A percentile compares a stretch with the other conserved stretches of the same genome.
phyloP scores from a whole-genome alignment of 2,113 vertebrate species.

The Thomomys bottae region DNA sequence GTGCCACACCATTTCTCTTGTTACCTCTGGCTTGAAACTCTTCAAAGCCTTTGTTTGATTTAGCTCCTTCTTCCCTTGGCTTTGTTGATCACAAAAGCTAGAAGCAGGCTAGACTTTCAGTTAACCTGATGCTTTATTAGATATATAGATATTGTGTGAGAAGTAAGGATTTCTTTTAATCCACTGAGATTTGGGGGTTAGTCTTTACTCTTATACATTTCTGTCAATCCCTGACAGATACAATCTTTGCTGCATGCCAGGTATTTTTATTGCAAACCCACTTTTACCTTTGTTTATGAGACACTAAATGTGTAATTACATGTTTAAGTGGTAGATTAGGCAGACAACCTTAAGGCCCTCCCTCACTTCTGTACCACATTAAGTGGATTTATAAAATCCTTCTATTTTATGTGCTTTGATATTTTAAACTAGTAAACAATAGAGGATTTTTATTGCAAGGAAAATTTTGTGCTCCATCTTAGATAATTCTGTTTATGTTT shows the following conservation, averaged over 20 bases:
- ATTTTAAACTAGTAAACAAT: conserved; percentile 37
- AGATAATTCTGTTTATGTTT: conserved; percentile 62
- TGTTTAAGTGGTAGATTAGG: conserved; percentile 29
- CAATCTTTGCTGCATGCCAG: not conserved
- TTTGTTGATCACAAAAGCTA: not conserved
- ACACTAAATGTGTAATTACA: conserved; percentile 37
- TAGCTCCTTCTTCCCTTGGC: not conserved
- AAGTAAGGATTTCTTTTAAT: conserved; percentile 37
- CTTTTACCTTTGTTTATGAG: conserved; percentile 43
- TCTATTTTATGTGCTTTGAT: conserved; percentile 36
- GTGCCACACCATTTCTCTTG: not conserved
- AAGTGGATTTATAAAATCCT: conserved; percentile 51
- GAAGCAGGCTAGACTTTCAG: conserved; percentile 2
- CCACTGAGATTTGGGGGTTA: not conserved
- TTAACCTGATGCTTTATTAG: not conserved
- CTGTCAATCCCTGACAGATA: not conserved
- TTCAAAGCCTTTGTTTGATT: not conserved
- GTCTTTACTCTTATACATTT: not conserved
- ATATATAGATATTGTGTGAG: not conserved
- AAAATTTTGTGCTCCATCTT: conserved; percentile 32
- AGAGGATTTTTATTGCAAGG: conserved; percentile 44
- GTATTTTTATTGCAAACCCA: conserved; percentile 24
- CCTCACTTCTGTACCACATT: conserved; percentile 7
- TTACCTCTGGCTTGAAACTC: not conserved
- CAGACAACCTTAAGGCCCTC: conserved; percentile 6